These are phyloP conservation scores for Macrophya alboannulata DNA, from an alignment of 2,888 invertebrate species.

Conservation along the genomic window DNA sequence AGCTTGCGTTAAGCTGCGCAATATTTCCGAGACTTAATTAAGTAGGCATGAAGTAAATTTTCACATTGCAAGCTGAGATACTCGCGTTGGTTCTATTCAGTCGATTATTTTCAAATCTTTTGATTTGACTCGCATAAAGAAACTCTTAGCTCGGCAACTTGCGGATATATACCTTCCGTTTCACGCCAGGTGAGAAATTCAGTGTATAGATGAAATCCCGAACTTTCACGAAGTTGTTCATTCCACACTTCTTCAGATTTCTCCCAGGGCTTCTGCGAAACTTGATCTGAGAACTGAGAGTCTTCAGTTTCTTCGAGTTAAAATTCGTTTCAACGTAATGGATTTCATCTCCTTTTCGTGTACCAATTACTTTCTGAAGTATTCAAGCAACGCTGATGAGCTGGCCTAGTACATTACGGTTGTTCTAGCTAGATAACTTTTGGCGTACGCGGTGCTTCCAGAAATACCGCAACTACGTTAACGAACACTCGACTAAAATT, in stretches of 20 bases:
- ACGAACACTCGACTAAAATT: conserved; percentile 16
- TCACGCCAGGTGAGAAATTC: conserved; percentile 34
- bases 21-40: conserved; percentile 66
- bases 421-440: background rate
- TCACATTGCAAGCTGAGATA: conserved; percentile 11
- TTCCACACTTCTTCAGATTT: conserved; percentile 17
- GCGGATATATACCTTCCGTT: background rate
- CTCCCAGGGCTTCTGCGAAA: background rate
- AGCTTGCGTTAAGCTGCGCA: conserved; percentile 63
- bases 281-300: background rate
- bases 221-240: conserved; percentile 14
- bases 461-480: conserved; percentile 27
- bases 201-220: background rate
- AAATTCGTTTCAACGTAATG: conserved; percentile 8
- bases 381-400: conserved; percentile 21
- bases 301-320: background rate
- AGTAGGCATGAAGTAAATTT: conserved; percentile 41
- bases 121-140: background rate
- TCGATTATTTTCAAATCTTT: conserved; percentile 32
- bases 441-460: background rate
- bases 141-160: background rate
- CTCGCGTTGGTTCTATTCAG: background rate
- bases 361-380: conserved; percentile 18
- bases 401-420: background rate
- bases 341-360: conserved; percentile 23